Percentiles rank a stretch among this genome's conserved stretches.
phyloP scores from a whole-genome alignment of 2,797 vertebrate species.

The Anguilla megastoma region DNA sequence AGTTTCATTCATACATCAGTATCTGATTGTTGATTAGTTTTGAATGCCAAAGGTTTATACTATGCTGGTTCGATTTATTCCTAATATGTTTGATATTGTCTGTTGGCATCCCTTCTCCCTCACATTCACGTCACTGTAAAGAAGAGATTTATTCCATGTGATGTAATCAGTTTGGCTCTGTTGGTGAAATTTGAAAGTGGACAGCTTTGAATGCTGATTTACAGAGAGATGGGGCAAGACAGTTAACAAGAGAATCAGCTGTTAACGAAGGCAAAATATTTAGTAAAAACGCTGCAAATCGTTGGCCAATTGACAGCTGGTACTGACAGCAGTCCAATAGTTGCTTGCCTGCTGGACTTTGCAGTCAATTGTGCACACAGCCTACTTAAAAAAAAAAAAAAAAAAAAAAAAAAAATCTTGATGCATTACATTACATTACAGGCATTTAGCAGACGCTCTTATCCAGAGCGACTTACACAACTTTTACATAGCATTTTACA shows the following conservation, averaged over 20 bases:
- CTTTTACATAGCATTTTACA: too few relatives aligned
- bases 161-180: not conserved
- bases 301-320: not conserved
- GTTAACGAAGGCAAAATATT: not conserved
- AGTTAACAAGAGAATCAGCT: not conserved
- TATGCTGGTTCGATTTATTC: not conserved
- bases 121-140: not conserved
- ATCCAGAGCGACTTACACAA: too few relatives aligned
- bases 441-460: too few relatives aligned
- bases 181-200: not conserved
- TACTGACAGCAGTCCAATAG: not conserved
- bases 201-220: not conserved
- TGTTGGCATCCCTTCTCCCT: not conserved
- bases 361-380: not conserved
- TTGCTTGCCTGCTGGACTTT: not conserved
- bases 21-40: not conserved
- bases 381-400: not conserved
- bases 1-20: too few relatives aligned
- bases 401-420: not conserved
- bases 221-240: not conserved
- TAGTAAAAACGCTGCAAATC: not conserved
- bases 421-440: too few relatives aligned
- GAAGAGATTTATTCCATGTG: not conserved
- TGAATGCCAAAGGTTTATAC: not conserved
- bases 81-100: not conserved